Percentiles rank a stretch among this genome's conserved stretches.
Evolutionary conservation across 2,113 vertebrate species (phyloP).

Genomic region (Pelobates fuscus): DNA sequence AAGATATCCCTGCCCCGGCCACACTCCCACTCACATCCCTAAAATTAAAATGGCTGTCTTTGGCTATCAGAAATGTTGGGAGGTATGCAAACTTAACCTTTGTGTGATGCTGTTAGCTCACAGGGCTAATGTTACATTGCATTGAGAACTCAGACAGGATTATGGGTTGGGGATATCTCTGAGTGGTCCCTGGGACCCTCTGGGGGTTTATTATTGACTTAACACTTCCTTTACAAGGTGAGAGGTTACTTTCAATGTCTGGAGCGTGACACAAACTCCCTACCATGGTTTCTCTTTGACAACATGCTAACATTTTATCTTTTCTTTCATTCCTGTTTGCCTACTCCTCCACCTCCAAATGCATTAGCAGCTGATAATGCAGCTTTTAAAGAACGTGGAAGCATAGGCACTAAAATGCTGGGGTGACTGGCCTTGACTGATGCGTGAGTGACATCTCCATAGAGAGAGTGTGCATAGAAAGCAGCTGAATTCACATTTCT

Average conservation of each 20-base stretch:
- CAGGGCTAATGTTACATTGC: neutral
- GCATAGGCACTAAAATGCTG: neutral
- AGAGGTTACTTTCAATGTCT: slow-evolving; percentile 3
- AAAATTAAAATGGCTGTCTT: too few species aligned
- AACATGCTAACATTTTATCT: slow-evolving; percentile 25
- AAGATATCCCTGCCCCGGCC: too few species aligned
- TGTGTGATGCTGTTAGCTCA: neutral
- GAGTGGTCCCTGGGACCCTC: slow-evolving; percentile 28
- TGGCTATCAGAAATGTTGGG: too few species aligned
- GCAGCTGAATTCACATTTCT: neutral
- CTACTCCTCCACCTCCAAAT: slow-evolving; percentile 10
- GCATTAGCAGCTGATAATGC: slow-evolving; percentile 33
- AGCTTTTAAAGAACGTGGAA: slow-evolving; percentile 19
- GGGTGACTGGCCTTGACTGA: neutral
- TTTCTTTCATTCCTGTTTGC: neutral
- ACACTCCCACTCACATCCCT: too few species aligned
- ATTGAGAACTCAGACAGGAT: neutral
- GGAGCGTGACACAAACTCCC: slow-evolving; percentile 5
- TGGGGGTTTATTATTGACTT: slow-evolving; percentile 29
- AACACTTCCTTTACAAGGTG: slow-evolving; percentile 28
- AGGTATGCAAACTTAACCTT: too few species aligned
- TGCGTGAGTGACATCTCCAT: neutral
- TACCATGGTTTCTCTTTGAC: slow-evolving; percentile 19
- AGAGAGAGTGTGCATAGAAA: neutral
- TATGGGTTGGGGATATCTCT: slow-evolving; percentile 23